Evolutionary conservation across 2,888 invertebrate species (phyloP), one percentile per base, ranked within the genome.

Genomic region (Euplagia quadripunctaria): DNA sequence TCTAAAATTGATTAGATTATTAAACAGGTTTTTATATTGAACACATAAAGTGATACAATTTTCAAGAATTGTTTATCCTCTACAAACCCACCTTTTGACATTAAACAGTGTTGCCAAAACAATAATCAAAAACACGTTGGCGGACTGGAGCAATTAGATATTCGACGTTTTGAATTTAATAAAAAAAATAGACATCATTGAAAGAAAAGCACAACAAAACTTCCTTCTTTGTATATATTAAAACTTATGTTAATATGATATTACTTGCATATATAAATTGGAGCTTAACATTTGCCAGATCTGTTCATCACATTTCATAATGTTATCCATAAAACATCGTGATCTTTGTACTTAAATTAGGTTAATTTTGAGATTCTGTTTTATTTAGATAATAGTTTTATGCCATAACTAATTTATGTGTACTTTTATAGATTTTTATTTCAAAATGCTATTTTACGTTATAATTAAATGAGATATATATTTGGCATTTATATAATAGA

Each of bases 371-470:
- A 92, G 90, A 92, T 94, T 73, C 93, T 90, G 87, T 88, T 86
- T 87, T 90, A 92, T 87, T 90, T 90, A 93, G 91, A 88, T 88
- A 88, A 92, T 91, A 87, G 92, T 93, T 93, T 93, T 93, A 95
- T 94, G 95, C 95, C 95, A 95, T 95, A 95, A 94, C 93, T 94
- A 94, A 95, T 94, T 94, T 94, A 94, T 93, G 90, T 86, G 85
- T 91, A 90, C 82, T 92, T 93, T 93, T 92, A 89, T 91, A 92
- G 89, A 85, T 90, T 87, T 79, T 82, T 77, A 75, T 63, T 73
- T 63, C 63, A 86, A 87, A 86, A 88, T 80, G 82, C 83, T 84
- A 88, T 85, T 87, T 88, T 88, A 87, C 89, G 90, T 88, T 90
- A 87, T 77, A 77, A 83, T 85, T 82, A 84, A 86, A 89, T 89